phyloP scores from a whole-genome alignment of 2,888 invertebrate species.

The Chymomyza caudatula region DNA sequence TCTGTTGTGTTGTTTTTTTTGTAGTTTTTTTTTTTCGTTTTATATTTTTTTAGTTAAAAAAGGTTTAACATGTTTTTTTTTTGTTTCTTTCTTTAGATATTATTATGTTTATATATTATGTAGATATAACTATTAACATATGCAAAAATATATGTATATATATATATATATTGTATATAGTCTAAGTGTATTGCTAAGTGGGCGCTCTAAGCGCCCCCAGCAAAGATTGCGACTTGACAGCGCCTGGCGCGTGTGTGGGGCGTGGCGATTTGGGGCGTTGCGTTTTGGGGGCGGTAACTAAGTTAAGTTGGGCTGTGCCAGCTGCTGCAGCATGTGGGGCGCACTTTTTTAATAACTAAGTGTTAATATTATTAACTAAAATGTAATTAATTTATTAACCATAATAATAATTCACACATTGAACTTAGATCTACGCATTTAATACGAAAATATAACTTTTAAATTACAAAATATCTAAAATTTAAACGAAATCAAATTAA shows the following conservation, averaged over 20 bases:
- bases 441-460: slow-evolving; percentile 29
- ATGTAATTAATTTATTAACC: slow-evolving; percentile 54
- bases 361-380: slow-evolving; percentile 45
- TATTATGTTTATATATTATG: slow-evolving; percentile 2
- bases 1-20: slow-evolving; percentile 34
- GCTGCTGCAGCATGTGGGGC: slow-evolving; percentile 64
- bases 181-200: slow-evolving; percentile 35
- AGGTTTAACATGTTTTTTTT: slow-evolving; percentile 26
- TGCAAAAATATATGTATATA: not conserved
- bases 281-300: slow-evolving; percentile 12
- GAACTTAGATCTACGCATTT: slow-evolving; percentile 53
- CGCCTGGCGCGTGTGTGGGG: slow-evolving; percentile 42
- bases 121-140: not conserved
- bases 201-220: slow-evolving; percentile 63
- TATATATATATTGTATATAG: slow-evolving; percentile 18
- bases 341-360: slow-evolving; percentile 52
- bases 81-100: slow-evolving; percentile 23
- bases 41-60: slow-evolving; percentile 25
- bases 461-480: not conserved
- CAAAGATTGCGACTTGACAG: slow-evolving; percentile 40
- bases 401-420: slow-evolving; percentile 60
- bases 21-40: slow-evolving; percentile 25
- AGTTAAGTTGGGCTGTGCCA: not conserved
- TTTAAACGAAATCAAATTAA: not conserved
- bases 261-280: slow-evolving; percentile 27